A percentile compares a stretch with the other conserved stretches of the same genome.
Evolutionary conservation across 2,797 vertebrate genomes (phyloP).

Genomic region (Pipistrellus kuhlii): DNA sequence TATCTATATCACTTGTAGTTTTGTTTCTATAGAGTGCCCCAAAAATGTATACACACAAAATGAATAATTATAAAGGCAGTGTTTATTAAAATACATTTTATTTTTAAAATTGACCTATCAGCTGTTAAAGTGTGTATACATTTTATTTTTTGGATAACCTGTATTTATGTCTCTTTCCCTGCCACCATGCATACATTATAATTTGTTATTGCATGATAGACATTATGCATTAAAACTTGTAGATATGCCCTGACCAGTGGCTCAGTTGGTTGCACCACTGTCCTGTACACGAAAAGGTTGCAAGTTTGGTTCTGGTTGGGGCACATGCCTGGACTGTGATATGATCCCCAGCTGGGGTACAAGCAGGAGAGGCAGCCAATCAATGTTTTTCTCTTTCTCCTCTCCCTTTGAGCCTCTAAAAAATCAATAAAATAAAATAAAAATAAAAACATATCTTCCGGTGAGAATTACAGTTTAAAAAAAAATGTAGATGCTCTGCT

Average conservation of each 20-base stretch:
- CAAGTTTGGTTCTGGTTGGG: neutral
- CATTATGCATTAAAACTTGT: slow-evolving; percentile 5
- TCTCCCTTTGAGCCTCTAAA: neutral
- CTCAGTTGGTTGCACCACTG: neutral
- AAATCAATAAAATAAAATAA: neutral
- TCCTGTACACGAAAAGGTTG: neutral
- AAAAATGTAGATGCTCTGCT: neutral
- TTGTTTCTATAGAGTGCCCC: neutral
- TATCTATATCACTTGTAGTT: neutral
- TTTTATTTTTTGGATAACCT: too few relatives aligned
- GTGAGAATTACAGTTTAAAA: neutral
- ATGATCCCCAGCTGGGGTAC: neutral
- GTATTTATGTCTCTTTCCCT: neutral
- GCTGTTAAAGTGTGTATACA: too few relatives aligned
- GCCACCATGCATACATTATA: neutral
- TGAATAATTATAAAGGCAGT: too few relatives aligned
- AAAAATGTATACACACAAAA: too few relatives aligned
- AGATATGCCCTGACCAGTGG: neutral
- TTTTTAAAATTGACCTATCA: too few relatives aligned
- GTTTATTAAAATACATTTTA: too few relatives aligned
- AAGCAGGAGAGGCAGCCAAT: neutral
- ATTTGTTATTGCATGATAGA: neutral
- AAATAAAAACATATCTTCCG: neutral
- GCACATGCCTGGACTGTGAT: neutral
- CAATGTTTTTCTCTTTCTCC: neutral